phyloP scores from a whole-genome alignment of 2,113 vertebrate species.

The Clarias gariepinus region DNA sequence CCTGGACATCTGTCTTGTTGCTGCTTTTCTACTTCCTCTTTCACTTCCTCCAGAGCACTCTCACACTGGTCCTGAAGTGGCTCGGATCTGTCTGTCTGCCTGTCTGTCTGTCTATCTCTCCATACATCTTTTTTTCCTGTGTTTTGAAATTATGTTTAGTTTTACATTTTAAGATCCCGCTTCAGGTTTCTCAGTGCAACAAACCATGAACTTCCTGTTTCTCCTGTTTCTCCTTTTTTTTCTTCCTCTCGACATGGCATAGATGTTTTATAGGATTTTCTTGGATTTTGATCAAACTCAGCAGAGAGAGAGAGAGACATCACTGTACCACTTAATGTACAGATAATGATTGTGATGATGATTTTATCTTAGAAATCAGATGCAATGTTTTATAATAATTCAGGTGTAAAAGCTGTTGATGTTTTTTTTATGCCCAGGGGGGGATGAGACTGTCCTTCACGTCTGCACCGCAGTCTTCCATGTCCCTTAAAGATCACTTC shows the following conservation, averaged over 20 bases:
- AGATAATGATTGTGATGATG: background rate
- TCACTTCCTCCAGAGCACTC: background rate
- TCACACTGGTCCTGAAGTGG: background rate
- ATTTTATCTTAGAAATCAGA: background rate
- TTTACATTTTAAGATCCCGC: background rate
- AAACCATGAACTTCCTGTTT: background rate
- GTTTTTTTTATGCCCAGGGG: slow-evolving; percentile 57
- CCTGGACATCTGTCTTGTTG: background rate
- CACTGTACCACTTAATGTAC: background rate
- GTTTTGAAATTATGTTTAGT: background rate
- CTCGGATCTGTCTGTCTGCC: background rate
- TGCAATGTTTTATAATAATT: background rate
- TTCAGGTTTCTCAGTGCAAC: background rate
- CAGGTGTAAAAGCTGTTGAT: background rate
- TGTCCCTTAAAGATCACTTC: slow-evolving; percentile 64
- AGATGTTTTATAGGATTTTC: background rate
- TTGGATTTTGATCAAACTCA: background rate
- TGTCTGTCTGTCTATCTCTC: background rate
- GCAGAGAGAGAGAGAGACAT: background rate
- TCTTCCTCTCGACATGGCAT: background rate
- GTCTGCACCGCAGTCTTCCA: slow-evolving; percentile 62
- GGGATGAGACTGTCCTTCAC: slow-evolving; percentile 57
- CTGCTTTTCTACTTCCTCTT: slow-evolving; percentile 49
- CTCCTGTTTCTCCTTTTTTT: no score
- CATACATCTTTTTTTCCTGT: background rate